These are phyloP conservation scores for Dissostichus mawsoni DNA, from an alignment of 2,113 vertebrate genomes.

Conservation along the genomic window DNA sequence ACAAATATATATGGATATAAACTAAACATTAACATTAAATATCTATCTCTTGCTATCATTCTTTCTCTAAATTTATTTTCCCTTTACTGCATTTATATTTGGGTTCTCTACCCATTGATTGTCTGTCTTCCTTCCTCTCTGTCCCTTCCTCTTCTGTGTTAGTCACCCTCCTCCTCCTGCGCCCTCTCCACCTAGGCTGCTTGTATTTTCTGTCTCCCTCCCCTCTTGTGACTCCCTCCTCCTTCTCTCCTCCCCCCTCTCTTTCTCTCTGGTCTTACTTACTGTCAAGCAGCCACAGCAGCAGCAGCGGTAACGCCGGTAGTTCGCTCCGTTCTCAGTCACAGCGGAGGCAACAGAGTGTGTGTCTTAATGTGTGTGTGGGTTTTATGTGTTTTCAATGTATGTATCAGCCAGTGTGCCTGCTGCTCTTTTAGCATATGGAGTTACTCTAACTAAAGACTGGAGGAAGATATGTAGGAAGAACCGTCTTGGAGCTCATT, in stretches of 20 bases:
- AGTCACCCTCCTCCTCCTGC: slow-evolving; percentile 28
- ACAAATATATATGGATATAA: no score
- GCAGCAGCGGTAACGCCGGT: slow-evolving; percentile 42
- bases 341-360: slow-evolving; percentile 63
- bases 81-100: slow-evolving; percentile 53
- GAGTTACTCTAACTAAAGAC: slow-evolving; percentile 62
- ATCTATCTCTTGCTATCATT: no score
- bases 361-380: slow-evolving; percentile 16
- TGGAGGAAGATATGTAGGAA: slow-evolving; percentile 41
- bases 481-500: slow-evolving; percentile 54
- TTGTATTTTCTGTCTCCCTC: slow-evolving; percentile 63
- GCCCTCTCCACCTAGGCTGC: slow-evolving; percentile 43
- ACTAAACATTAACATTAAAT: no score
- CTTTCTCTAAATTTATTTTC: neutral
- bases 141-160: slow-evolving; percentile 67
- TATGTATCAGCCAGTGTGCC: slow-evolving; percentile 35
- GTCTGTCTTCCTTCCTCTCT: slow-evolving; percentile 69
- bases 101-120: slow-evolving; percentile 63
- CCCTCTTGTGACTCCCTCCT: slow-evolving; percentile 43
- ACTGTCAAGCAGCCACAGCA: slow-evolving; percentile 66
- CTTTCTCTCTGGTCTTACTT: slow-evolving; percentile 48
- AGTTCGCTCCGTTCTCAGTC: slow-evolving; percentile 67
- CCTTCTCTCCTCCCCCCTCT: slow-evolving; percentile 19
- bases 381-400: slow-evolving; percentile 41
- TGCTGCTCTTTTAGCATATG: slow-evolving; percentile 42